Evolutionary conservation across 2,888 invertebrate species (phyloP).

Genomic region (Drosophila yooni): DNA sequence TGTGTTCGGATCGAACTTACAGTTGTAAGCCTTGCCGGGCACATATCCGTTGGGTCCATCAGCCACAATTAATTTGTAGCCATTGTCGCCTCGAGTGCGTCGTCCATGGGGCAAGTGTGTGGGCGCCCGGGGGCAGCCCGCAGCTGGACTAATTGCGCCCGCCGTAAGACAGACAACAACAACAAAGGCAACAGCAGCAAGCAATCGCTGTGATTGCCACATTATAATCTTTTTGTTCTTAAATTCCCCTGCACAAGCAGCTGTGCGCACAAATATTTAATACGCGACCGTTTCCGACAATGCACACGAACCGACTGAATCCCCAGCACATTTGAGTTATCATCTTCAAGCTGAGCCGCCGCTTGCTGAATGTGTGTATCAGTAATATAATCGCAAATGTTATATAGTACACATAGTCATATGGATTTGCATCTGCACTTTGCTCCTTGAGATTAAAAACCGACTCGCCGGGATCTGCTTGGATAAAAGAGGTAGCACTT

Average conservation of each 20-base stretch:
- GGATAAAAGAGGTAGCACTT: slow-evolving; percentile 10
- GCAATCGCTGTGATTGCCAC: slow-evolving; percentile 67
- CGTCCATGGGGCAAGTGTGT: slow-evolving; percentile 82
- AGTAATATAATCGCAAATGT: slow-evolving; percentile 46
- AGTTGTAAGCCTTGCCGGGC: slow-evolving; percentile 92
- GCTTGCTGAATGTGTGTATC: slow-evolving; percentile 9
- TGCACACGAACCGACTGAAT: slow-evolving; percentile 52
- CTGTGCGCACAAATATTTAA: slow-evolving; percentile 22
- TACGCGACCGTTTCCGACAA: slow-evolving; percentile 51
- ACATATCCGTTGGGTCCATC: slow-evolving; percentile 93
- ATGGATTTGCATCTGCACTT: slow-evolving; percentile 36
- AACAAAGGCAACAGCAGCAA: slow-evolving; percentile 55
- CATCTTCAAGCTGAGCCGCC: slow-evolving; percentile 39
- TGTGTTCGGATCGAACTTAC: slow-evolving; percentile 84
- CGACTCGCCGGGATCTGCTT: slow-evolving; percentile 13
- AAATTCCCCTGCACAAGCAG: slow-evolving; percentile 12
- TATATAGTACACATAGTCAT: slow-evolving; percentile 20
- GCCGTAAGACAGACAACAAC: slow-evolving; percentile 56
- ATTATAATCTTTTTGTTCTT: slow-evolving; percentile 60
- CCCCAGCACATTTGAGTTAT: slow-evolving; percentile 34
- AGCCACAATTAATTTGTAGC: slow-evolving; percentile 92
- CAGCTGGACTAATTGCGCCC: slow-evolving; percentile 75
- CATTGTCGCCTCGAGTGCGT: slow-evolving; percentile 93
- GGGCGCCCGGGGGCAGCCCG: slow-evolving; percentile 83
- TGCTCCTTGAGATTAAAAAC: slow-evolving; percentile 41